Percentiles rank a stretch among this genome's conserved stretches.
Evolutionary conservation across 2,113 vertebrate species (phyloP).

Genomic region (Mola mola): DNA sequence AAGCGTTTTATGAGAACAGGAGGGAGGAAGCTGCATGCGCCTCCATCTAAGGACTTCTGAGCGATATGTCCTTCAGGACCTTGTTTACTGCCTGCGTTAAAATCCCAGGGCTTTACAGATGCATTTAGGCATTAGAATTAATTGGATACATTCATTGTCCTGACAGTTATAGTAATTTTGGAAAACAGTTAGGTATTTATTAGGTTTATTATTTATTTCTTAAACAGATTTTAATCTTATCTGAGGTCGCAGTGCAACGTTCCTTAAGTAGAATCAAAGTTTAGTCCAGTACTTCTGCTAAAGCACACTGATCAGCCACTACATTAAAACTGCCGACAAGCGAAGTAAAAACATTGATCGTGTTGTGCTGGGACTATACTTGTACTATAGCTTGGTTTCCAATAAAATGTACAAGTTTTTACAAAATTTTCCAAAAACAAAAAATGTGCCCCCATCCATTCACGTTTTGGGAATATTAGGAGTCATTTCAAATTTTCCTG

Average conservation of each 20-base stretch:
- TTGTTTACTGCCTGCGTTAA: constrained; percentile 11
- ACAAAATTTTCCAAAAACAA: too few species aligned
- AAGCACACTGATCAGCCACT: too few species aligned
- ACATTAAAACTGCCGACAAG: too few species aligned
- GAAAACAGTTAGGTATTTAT: constrained; percentile 16
- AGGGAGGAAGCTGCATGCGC: not conserved
- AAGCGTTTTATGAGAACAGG: constrained; percentile 21
- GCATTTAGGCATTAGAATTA: constrained; percentile 9
- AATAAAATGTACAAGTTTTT: too few species aligned
- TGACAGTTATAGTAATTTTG: constrained; percentile 15
- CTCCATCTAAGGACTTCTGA: constrained; percentile 10
- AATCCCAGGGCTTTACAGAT: constrained; percentile 22
- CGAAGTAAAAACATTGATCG: too few species aligned
- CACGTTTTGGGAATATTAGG: too few species aligned
- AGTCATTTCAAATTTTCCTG: too few species aligned
- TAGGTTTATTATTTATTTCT: constrained; percentile 12
- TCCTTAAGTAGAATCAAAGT: constrained; percentile 8
- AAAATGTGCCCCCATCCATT: too few species aligned
- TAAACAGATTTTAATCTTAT: constrained; percentile 5
- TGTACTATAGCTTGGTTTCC: too few species aligned
- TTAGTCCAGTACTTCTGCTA: too few species aligned
- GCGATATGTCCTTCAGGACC: constrained; percentile 2
- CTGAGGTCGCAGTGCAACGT: not conserved
- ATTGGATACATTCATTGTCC: constrained; percentile 15
- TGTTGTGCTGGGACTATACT: too few species aligned